These are phyloP conservation scores for Ligdia adustata DNA, from an alignment of 2,888 invertebrate species.

Conservation along the genomic window DNA sequence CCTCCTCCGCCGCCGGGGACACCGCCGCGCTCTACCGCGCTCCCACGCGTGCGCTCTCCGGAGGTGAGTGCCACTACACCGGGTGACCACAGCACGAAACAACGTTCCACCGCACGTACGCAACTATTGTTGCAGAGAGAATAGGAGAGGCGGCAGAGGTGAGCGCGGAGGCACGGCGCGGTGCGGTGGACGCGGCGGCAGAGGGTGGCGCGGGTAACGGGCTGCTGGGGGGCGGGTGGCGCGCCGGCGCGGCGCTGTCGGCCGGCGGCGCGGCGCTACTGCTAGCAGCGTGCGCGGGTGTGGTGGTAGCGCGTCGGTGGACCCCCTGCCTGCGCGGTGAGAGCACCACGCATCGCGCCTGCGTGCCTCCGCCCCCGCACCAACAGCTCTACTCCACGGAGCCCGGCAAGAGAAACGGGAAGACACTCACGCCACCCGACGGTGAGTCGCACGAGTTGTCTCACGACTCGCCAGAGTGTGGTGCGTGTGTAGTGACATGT, in stretches of 20 bases:
- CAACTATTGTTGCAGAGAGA: conserved; percentile 49
- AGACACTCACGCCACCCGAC: conserved; percentile 53
- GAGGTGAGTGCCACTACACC: conserved; percentile 60
- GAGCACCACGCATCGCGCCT: conserved; percentile 32
- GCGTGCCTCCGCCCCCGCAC: conserved; percentile 38
- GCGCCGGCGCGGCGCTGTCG: conserved; percentile 43
- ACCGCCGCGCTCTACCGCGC: conserved; percentile 80
- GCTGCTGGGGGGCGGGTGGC: conserved; percentile 37
- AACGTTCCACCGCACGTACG: too few relatives aligned
- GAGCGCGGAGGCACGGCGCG: conserved; percentile 34
- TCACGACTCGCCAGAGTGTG: not conserved
- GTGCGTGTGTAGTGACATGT: not conserved
- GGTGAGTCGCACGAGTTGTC: too few relatives aligned
- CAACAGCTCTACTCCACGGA: conserved; percentile 58
- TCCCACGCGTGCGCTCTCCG: conserved; percentile 77
- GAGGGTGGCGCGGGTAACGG: conserved; percentile 28
- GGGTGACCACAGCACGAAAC: too few relatives aligned
- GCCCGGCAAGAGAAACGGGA: conserved; percentile 55
- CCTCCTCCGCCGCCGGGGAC: conserved; percentile 81
- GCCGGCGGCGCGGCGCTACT: conserved; percentile 36
- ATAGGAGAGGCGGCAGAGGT: conserved; percentile 60
- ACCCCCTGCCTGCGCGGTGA: conserved; percentile 26
- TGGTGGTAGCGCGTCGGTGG: conserved; percentile 19
- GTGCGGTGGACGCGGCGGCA: conserved; percentile 30
- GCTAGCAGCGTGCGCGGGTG: conserved; percentile 33